phyloP scores from a whole-genome alignment of 1,140 invertebrate genomes.

The Ceratitis capitata region DNA sequence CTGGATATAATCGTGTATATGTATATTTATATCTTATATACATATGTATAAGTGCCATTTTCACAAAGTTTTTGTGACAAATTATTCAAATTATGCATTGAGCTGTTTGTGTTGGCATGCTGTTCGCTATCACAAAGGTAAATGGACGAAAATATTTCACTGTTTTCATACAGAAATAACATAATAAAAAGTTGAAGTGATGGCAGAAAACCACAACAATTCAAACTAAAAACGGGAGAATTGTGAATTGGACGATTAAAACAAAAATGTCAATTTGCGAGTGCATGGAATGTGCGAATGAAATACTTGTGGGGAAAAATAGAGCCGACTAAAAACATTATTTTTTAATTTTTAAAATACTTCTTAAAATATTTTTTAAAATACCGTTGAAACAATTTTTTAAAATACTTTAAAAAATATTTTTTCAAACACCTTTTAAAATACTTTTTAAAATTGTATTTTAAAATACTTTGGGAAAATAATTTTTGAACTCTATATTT shows the following conservation, averaged over 20 bases:
- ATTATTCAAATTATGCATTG: conserved; percentile 34
- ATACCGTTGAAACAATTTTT: too few relatives aligned
- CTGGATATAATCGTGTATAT: too few relatives aligned
- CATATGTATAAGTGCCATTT: conserved; percentile 10
- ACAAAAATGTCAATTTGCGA: neutral
- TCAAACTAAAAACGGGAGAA: neutral
- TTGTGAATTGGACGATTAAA: conserved; percentile 10
- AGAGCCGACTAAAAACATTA: too few relatives aligned
- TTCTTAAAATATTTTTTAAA: too few relatives aligned
- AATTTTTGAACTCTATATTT: too few relatives aligned
- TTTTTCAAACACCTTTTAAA: too few relatives aligned
- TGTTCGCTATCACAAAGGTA: neutral
- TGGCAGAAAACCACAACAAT: conserved; percentile 2
- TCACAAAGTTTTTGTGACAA: conserved; percentile 1
- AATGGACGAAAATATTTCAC: neutral
- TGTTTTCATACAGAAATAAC: neutral
- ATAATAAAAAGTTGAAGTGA: neutral
- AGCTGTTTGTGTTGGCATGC: neutral
- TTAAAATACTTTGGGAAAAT: too few relatives aligned
- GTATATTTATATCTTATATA: too few relatives aligned
- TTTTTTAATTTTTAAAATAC: too few relatives aligned
- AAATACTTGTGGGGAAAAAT: neutral
- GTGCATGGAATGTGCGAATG: neutral
- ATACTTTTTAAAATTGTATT: too few relatives aligned
- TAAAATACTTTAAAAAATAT: too few relatives aligned